Base-by-base conservation (phyloP, 1,140 invertebrate species). In the Aradophagus sp. region DNA sequence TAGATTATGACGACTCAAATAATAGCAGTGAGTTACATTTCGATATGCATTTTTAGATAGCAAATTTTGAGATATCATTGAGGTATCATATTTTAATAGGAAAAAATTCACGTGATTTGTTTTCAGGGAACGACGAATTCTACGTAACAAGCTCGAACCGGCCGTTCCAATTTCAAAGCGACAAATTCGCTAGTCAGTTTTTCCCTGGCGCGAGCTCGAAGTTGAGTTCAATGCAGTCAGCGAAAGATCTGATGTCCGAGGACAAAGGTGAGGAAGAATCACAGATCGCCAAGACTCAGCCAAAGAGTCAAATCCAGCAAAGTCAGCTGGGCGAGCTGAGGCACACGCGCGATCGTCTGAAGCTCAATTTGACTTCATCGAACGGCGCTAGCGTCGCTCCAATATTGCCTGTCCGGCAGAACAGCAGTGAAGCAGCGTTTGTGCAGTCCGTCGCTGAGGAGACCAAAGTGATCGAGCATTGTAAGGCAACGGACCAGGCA, bases 321-420 rank as follows among this genome's bases (percentile, higher is more conserved):
- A 72, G 71, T 35, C 76, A 76, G 26, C 80, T 93, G 10, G 92
- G 92, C n/a, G 90, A 92, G 13, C 79, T 93, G 8, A 82, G 91
- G 20, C 92, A 93, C 74, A 93, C 91, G 1, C 83, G 91, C 58
- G 89, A 91, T 76, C 88, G 87, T 65, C 85, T 93, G 10, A 93
- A 92, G 76, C 84, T 93, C 3, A 91, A 93, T 81, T 81, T 93
- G 29, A 87, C 88, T 4, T 88, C 88, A 2, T 75, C 69, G 0
- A 72, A 67, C 32, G 59, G 53, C 11, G 34, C 59, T 3, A 55
- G 31, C 17, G 10, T 66, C 11, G 15, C 19, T 3, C 14, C 47
- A 1, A 65, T 66, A 26, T 31, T 59, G 10, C 45, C 42, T 5
- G 34, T 10, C 8, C 55, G 53, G 12, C 44, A 62, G 35, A 67